phyloP scores from a whole-genome alignment of 2,797 vertebrate genomes.

The Scarus forsteni region DNA sequence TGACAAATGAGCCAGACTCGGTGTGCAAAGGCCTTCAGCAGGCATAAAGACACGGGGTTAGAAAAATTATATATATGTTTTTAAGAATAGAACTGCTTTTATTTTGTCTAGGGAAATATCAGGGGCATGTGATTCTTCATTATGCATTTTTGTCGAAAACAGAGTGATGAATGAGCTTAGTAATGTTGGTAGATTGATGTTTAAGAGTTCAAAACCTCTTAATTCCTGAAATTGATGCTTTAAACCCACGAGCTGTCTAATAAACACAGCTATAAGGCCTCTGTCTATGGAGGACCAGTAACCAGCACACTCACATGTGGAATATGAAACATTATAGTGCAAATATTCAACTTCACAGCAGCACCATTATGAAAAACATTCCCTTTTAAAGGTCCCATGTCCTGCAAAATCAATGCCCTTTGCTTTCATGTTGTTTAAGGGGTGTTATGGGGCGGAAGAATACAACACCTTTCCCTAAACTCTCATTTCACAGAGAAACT shows the following conservation, averaged over 20 bases:
- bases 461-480: no score
- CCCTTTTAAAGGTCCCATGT: no score
- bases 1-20: no score
- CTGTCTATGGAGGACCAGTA: not conserved
- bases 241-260: not conserved
- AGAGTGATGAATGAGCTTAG: not conserved
- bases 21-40: no score
- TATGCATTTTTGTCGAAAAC: not conserved
- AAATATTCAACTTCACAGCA: not conserved
- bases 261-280: slow-evolving; percentile 16
- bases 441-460: no score
- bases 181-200: not conserved
- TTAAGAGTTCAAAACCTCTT: not conserved
- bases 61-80: no score
- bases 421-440: no score
- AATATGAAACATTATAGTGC: not conserved
- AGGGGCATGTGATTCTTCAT: not conserved
- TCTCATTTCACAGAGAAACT: no score
- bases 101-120: not conserved
- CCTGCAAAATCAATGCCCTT: no score
- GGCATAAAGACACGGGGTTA: no score
- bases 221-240: not conserved
- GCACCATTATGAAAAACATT: not conserved
- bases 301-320: not conserved
- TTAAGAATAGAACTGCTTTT: not conserved